These are phyloP conservation scores for Crenuchus spilurus DNA, from an alignment of 2,797 vertebrate genomes.

Conservation along the genomic window DNA sequence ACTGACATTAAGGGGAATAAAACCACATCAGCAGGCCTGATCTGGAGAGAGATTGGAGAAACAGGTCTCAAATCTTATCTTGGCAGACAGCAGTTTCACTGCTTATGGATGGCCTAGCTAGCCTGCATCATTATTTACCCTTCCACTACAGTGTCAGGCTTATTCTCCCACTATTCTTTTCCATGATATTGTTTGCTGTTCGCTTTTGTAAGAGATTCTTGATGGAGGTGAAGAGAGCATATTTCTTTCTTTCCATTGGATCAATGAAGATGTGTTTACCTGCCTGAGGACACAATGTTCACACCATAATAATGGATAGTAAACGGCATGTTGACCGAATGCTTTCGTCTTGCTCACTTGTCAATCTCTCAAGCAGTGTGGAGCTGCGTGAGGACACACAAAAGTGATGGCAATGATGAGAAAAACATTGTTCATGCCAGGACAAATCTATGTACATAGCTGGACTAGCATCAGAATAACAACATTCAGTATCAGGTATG, in stretches of 20 bases:
- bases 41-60: constrained; percentile 80
- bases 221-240: constrained; percentile 88
- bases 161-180: constrained; percentile 61
- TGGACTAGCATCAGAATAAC: background rate
- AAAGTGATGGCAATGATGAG: constrained; percentile 48
- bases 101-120: constrained; percentile 87
- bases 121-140: constrained; percentile 89
- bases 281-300: constrained; percentile 85
- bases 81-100: constrained; percentile 88
- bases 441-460: constrained; percentile 3
- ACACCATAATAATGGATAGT: constrained; percentile 93
- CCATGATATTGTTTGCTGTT: constrained; percentile 88
- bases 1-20: constrained; percentile 80
- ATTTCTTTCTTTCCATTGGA: constrained; percentile 91
- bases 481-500: background rate
- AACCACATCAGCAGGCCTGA: constrained; percentile 78
- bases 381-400: constrained; percentile 80
- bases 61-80: constrained; percentile 87
- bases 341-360: constrained; percentile 89
- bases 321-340: constrained; percentile 92
- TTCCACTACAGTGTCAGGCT: constrained; percentile 85
- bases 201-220: constrained; percentile 87
- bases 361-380: constrained; percentile 82
- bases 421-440: background rate
- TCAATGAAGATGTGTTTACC: constrained; percentile 98